Evolutionary conservation across 2,888 invertebrate species (phyloP).

Genomic region (Homarus gammarus): DNA sequence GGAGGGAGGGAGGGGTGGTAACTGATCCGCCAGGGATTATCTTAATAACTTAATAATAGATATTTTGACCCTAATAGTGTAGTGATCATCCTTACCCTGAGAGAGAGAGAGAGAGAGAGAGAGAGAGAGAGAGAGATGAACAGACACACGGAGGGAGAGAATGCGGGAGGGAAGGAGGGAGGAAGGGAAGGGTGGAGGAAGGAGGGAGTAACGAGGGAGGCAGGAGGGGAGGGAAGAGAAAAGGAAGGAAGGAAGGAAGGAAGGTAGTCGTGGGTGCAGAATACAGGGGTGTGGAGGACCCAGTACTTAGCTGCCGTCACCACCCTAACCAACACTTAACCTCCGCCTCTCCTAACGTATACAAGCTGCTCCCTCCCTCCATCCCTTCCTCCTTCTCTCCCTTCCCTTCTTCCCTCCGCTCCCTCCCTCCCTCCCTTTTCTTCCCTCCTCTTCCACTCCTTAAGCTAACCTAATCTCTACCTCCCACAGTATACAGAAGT

Average conservation of each 20-base stretch:
- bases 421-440: background rate
- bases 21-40: background rate
- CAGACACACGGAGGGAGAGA: conserved; percentile 18
- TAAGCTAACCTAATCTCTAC: background rate
- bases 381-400: background rate
- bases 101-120: conserved; percentile 31
- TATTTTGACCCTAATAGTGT: background rate
- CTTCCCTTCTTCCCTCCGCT: background rate
- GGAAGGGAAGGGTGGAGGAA: too few species aligned
- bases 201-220: too few species aligned
- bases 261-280: too few species aligned
- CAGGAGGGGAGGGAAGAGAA: too few species aligned
- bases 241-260: too few species aligned
- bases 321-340: too few species aligned
- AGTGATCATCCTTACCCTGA: background rate
- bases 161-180: conserved; percentile 11
- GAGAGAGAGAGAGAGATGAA: conserved; percentile 17
- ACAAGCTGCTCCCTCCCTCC: background rate
- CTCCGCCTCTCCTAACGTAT: too few species aligned
- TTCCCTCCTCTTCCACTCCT: background rate
- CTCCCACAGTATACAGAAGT: too few species aligned
- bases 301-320: too few species aligned
- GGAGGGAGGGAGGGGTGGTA: background rate
- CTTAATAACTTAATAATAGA: conserved; percentile 6
- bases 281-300: too few species aligned